Conservation (phyloP, 2,888 invertebrate species). For the Rotaria socialis region DNA sequence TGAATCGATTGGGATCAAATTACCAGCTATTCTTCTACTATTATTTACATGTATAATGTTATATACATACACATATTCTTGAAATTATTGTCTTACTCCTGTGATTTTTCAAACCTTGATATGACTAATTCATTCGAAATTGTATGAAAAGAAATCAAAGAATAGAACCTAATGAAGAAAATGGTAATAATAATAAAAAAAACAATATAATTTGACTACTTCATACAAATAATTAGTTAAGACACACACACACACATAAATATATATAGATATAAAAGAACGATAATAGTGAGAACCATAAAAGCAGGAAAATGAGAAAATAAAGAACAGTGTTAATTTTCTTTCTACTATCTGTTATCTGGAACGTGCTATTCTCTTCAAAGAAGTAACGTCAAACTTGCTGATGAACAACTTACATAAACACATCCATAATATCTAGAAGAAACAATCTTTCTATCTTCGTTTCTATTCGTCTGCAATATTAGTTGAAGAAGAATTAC, state of each 20-base stretch:
- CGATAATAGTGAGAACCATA: neutral
- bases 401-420: neutral
- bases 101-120: neutral
- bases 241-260: neutral
- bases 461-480: neutral
- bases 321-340: constrained; percentile 1
- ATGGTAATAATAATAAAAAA: neutral
- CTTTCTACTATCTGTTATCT: neutral
- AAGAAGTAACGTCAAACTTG: neutral
- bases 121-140: neutral
- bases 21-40: neutral
- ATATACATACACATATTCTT: neutral
- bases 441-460: neutral
- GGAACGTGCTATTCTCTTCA: neutral
- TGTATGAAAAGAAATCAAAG: no score
- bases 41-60: neutral
- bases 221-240: neutral
- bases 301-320: neutral
- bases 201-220: neutral
- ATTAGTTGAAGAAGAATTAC: neutral
- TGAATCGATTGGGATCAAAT: neutral
- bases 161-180: no score
- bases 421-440: neutral
- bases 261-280: neutral
- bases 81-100: neutral